Evolutionary conservation across 2,797 vertebrate species (phyloP), one percentile per base, ranked within the genome.

Genomic region (Yasuhikotakia modesta): DNA sequence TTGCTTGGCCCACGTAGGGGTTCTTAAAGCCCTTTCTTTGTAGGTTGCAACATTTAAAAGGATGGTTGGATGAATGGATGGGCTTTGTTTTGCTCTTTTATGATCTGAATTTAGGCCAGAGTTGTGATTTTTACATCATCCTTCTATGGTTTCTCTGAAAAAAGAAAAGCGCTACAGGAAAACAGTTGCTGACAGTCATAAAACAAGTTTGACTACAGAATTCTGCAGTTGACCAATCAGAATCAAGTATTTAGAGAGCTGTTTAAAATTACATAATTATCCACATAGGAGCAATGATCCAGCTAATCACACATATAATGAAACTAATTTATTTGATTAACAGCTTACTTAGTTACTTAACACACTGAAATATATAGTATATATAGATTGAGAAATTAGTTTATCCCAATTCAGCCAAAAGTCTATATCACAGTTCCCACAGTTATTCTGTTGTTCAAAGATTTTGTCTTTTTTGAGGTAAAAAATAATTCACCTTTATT

Each of bases 21-120:
- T 71, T 80, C 58, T 69, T 57, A 57, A 64, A 73, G 58, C 22
- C 21, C 70, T 73, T 55, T 69, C 61, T 76, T 76, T 57, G 64
- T 53, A 76, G 30, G 65, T 75, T 32, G 8, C 66, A 35, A 76
- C 50, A 70, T 70, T 64, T 70, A 80, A 70, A 24, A 52, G 30
- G 57, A 76, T 39, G 60, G 50, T 50, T 66, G 73, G 21, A 76
- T 74, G 65, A 67, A 68, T 73, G 19, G 16, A 35, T 53, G 46
- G 13, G 46, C 32, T 65, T 63, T 75, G 66, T 35, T 60, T 30
- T 64, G 50, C 17, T 57, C 60, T 57, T 63, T 70, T 69, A 55
- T 70, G 72, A 80, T 65, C 14, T 43, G 66, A 35, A 76, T 64
- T 12, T n/a, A 39, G 48, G 48, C 24, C 50, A 55, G 17, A 64